phyloP scores from a whole-genome alignment of 23 tunicate species.

The Phallusia fumigata region DNA sequence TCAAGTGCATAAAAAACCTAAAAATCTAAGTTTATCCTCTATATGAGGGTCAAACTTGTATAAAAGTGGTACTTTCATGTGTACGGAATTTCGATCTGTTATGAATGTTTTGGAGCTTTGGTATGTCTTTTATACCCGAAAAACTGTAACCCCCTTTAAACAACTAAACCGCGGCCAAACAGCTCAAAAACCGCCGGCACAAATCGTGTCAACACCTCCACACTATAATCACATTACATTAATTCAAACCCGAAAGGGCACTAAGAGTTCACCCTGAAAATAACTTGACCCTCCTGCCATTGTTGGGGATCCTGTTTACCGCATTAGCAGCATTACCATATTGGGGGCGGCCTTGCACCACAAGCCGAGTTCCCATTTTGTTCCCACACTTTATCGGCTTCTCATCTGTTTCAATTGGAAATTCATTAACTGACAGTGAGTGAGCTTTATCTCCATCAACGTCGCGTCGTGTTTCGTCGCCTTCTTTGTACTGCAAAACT shows the following conservation, averaged over 20 bases:
- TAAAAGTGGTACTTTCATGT: no score
- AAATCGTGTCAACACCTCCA: neutral
- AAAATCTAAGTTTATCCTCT: no score
- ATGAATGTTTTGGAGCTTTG: no score
- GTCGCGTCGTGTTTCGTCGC: neutral
- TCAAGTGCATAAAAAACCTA: no score
- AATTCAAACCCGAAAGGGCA: neutral
- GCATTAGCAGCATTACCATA: neutral
- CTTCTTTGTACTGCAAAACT: no score
- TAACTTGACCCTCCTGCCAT: neutral
- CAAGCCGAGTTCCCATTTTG: neutral
- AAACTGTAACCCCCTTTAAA: no score
- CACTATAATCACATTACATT: neutral
- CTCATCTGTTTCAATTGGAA: constrained; percentile 8
- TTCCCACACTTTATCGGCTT: neutral
- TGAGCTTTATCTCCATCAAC: neutral
- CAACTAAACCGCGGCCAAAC: no score
- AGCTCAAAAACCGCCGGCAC: no score
- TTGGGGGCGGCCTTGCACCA: constrained; percentile 4
- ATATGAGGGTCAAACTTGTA: no score
- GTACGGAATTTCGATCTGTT: no score
- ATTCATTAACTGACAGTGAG: neutral
- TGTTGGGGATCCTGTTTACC: neutral
- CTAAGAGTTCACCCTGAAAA: neutral
- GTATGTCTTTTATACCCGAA: no score